Base-by-base conservation (phyloP, 2,113 vertebrate genomes). In the Ochotona curzoniae region DNA sequence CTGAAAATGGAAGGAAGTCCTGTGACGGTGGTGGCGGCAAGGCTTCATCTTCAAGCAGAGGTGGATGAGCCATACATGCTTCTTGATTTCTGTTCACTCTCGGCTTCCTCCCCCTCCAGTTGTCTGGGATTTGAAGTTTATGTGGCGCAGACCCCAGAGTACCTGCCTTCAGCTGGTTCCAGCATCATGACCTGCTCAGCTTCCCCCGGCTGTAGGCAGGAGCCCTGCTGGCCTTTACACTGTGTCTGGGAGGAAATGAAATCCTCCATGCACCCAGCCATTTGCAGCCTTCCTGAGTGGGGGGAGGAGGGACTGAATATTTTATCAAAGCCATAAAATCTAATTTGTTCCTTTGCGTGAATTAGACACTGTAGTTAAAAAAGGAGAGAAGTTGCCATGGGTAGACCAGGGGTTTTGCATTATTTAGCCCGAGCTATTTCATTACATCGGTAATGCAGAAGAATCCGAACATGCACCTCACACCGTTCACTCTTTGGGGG, bases 331-430 rank as follows among this genome's bases (percentile, higher is more conserved):
- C 87, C 94, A 96, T 97, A 95, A 97, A 95, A 95, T 78, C 87
- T 91, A 91, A 97, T 97, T 89, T 97, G 90, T 92, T 97, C 93
- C 83, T 93, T 76, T 88, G 94, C 96, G 96, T 91, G 95, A 97
- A 96, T 96, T 96, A 89, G 95, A 96, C 71, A 76, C 86, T 93
- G 97, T 96, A 97, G 97, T 97, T 97, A 96, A 97, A 97, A 97
- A 97, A 97, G 93, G 95, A 96, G 93, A 96, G 94, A 96, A 35
- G 91, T 94, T 95, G 83, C 93, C 92, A 54, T 96, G 75, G 25
- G 23, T 54, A 51, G 75, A 67, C 20, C 67, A 90, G 89, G 89
- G 76, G 79, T 32, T 75, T 81, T 96, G 86, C 96, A 97, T 95
- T 94, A 97, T 96, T 96, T 70, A 97, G 73, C 80, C 57, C 35